Evolutionary conservation across 2,113 vertebrate genomes (phyloP).

Genomic region (Axis porcinus): DNA sequence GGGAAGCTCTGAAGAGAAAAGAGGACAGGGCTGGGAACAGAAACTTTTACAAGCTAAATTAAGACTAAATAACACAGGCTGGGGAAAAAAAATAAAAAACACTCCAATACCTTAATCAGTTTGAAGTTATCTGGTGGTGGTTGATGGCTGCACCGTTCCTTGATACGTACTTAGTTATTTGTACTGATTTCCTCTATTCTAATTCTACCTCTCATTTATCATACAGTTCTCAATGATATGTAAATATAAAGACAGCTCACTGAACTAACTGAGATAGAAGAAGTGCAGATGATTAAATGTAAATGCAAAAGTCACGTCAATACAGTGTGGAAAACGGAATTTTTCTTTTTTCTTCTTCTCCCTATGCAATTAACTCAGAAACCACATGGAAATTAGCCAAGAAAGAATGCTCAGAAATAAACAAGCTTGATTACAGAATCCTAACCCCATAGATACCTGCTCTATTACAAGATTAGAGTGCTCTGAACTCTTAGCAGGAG

Average conservation of each 20-base stretch:
- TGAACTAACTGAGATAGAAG: neutral
- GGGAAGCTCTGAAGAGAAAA: neutral
- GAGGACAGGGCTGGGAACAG: neutral
- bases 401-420: slow-evolving; percentile 43
- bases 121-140: neutral
- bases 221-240: slow-evolving; percentile 8
- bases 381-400: slow-evolving; percentile 37
- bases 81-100: neutral
- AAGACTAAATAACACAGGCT: neutral
- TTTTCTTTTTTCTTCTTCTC: neutral
- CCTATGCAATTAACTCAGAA: slow-evolving; percentile 53
- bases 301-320: slow-evolving; percentile 31
- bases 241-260: slow-evolving; percentile 46
- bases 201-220: slow-evolving; percentile 22
- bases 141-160: neutral
- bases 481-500: slow-evolving; percentile 17
- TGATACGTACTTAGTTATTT: neutral
- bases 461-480: slow-evolving; percentile 25
- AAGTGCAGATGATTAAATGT: slow-evolving; percentile 37
- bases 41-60: slow-evolving; percentile 12
- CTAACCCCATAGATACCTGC: neutral
- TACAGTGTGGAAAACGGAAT: neutral
- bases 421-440: slow-evolving; percentile 46
- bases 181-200: neutral
- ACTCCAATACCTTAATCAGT: neutral